A percentile compares a stretch with the other conserved stretches of the same genome.
phyloP scores from a whole-genome alignment of 2,113 vertebrate genomes.

The Apodemus sylvaticus region DNA sequence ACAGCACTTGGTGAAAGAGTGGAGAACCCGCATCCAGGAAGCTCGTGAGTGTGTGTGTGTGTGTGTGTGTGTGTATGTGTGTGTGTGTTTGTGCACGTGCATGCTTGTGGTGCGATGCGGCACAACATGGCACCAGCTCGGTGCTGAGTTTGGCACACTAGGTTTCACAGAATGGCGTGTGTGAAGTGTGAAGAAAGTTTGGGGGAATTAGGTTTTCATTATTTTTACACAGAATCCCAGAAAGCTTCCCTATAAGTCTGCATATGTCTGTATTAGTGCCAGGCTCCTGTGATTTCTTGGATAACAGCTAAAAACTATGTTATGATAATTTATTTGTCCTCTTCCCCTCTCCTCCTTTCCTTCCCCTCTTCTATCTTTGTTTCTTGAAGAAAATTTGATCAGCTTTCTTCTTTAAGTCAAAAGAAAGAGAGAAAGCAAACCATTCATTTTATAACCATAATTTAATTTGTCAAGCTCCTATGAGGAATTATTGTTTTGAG shows the following conservation, averaged over 20 bases:
- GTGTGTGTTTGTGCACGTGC: too few species aligned
- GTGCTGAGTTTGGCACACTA: not conserved
- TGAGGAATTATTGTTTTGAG: not conserved
- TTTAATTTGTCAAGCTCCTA: not conserved
- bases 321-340: not conserved
- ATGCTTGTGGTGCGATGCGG: too few species aligned
- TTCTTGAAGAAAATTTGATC: not conserved
- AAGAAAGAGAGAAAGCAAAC: not conserved
- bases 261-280: not conserved
- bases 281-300: not conserved
- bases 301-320: not conserved
- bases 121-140: not conserved
- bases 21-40: not conserved
- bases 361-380: not conserved
- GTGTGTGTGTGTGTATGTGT: too few species aligned
- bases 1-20: not conserved
- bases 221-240: not conserved
- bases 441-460: not conserved
- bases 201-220: not conserved
- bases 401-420: not conserved
- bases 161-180: not conserved
- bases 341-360: not conserved
- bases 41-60: too few species aligned
- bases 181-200: not conserved
- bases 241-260: not conserved